Evolutionary conservation across 2,888 invertebrate species (phyloP), one percentile per base, ranked within the genome.

Genomic region (Synanthedon myopaeformis): DNA sequence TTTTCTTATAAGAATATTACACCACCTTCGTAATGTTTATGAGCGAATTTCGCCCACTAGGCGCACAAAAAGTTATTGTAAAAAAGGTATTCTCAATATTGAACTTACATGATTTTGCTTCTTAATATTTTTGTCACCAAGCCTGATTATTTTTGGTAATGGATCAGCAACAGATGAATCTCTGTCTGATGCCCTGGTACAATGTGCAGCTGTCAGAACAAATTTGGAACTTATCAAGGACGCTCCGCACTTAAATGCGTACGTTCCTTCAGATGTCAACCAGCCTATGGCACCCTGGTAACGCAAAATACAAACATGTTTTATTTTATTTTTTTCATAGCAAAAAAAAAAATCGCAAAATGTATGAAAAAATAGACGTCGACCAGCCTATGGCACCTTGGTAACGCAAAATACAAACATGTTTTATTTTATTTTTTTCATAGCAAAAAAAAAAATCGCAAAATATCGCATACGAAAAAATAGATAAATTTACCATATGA

Each of bases 121-220:
- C 35, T 35, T 35, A 45, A 45, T 45, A n/a, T 45, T 45, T 14
- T 45, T 45, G 42, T 52, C 42, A n/a, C 52, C 52, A 5, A 52
- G 52, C 17, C 52, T 42, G 5, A 52, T 28, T 14, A 52, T 48
- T 12, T 45, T 14, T 48, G 52, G 52, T n/a, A 45, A 3, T 6
- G 52, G 52, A 19, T 52, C 52, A 12, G 52, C 19, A 11, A 52
- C 8, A 11, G 12, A 41, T 0, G 52, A 11, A 28, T 52, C 52
- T 17, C 13, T 42, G 0, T 17, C 12, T 19, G 52, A 52, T 14
- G 12, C 41, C 2, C 17, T 52, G 11, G 45, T 58, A 59, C 91
- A 91, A 65, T 91, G 91, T 1, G 91, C 91, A 3, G 91, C 91
- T 1, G 91, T 90, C 12, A 91, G 62, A 3, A 91, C 83, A 69